Conservation (phyloP, 2,113 vertebrate genomes). For the Chelonoidis abingdonii region DNA sequence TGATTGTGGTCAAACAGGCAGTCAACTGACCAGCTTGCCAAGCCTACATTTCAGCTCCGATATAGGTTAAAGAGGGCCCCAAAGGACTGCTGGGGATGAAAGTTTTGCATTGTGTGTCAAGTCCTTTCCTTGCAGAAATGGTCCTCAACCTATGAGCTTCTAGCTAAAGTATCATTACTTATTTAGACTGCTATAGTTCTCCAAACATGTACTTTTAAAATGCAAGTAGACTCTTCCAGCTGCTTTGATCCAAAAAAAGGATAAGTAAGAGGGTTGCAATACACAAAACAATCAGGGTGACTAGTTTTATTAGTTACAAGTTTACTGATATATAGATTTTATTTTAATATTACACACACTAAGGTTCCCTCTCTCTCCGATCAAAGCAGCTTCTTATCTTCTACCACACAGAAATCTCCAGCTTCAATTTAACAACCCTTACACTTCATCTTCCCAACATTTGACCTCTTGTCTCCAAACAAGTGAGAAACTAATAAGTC, state of each 20-base stretch:
- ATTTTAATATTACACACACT: background rate
- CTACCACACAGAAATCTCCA: background rate
- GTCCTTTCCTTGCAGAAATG: background rate
- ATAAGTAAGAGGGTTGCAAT: background rate
- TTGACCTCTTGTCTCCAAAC: background rate
- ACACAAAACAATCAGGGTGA: background rate
- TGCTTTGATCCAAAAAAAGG: background rate
- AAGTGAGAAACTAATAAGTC: background rate
- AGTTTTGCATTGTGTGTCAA: background rate
- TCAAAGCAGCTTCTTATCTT: background rate
- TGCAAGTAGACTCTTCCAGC: background rate
- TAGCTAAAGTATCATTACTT: background rate
- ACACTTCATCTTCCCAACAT: background rate
- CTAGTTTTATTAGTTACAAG: background rate
- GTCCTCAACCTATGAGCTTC: background rate
- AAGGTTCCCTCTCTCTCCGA: background rate
- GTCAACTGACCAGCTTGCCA: background rate
- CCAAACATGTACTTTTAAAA: background rate
- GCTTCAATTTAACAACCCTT: background rate
- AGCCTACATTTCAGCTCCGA: background rate
- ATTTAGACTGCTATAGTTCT: background rate
- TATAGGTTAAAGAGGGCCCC: constrained; percentile 34
- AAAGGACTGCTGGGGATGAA: background rate
- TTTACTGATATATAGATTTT: background rate
- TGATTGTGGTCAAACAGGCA: background rate